Evolutionary conservation across 2,113 vertebrate genomes (phyloP).

Genomic region (Grammomys surdaster): DNA sequence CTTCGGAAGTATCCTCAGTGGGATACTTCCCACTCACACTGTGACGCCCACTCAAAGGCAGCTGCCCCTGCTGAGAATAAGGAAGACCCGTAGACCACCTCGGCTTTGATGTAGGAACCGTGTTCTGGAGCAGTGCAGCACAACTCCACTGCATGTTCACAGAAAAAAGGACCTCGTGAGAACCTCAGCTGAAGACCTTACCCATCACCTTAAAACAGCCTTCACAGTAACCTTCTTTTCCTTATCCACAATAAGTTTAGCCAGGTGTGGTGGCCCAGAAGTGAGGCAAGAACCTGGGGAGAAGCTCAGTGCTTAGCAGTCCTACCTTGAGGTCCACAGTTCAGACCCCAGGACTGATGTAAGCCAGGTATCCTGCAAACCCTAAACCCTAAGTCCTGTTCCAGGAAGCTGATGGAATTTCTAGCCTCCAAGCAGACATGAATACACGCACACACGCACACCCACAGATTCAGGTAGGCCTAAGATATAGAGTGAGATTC

Average conservation of each 20-base stretch:
- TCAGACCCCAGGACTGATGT: background rate
- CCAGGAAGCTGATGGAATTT: no score
- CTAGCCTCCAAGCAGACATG: background rate
- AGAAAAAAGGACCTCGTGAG: background rate
- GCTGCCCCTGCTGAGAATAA: background rate
- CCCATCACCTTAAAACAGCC: conserved; percentile 20
- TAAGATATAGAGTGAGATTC: background rate
- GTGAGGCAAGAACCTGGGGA: background rate
- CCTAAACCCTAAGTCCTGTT: background rate
- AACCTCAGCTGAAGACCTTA: background rate
- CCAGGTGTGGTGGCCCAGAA: background rate
- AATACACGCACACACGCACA: background rate
- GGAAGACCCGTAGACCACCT: background rate
- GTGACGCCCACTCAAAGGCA: background rate
- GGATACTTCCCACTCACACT: no score
- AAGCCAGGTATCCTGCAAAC: background rate
- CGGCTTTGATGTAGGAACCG: background rate
- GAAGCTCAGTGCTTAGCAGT: no score
- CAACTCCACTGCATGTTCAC: background rate
- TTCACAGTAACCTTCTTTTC: background rate
- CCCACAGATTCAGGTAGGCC: background rate
- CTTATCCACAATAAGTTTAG: background rate
- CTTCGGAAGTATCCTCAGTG: no score
- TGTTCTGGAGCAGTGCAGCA: conserved; percentile 12
- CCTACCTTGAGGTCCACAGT: background rate